Conservation (phyloP, 2,888 invertebrate species). For the Pammene aurita region DNA sequence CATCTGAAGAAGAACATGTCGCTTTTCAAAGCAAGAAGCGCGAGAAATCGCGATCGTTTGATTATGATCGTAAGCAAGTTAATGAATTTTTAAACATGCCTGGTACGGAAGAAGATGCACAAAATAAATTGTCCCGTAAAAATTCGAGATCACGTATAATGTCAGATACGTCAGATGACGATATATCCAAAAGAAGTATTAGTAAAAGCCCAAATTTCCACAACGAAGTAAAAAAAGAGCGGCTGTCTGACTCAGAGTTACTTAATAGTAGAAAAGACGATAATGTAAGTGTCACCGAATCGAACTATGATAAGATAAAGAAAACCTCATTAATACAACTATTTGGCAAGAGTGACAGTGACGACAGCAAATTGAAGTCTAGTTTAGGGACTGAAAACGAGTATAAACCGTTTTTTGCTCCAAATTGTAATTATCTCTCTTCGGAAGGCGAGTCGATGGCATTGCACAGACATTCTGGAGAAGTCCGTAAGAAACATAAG, state of each 20-base stretch:
- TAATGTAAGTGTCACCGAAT: slow-evolving; percentile 53
- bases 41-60: slow-evolving; percentile 75
- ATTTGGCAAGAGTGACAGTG: slow-evolving; percentile 78
- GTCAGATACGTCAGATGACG: slow-evolving; percentile 91
- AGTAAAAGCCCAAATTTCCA: slow-evolving; percentile 68
- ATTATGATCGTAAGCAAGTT: slow-evolving; percentile 73
- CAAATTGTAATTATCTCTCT: slow-evolving; percentile 70
- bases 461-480: slow-evolving; percentile 71
- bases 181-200: slow-evolving; percentile 80
- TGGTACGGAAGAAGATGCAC: slow-evolving; percentile 77
- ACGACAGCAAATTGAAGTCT: slow-evolving; percentile 72
- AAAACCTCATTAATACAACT: slow-evolving; percentile 71
- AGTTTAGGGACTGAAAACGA: slow-evolving; percentile 66
- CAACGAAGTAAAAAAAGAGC: slow-evolving; percentile 82
- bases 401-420: slow-evolving; percentile 62
- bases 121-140: slow-evolving; percentile 85
- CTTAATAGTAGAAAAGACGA: slow-evolving; percentile 57
- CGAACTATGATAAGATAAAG: slow-evolving; percentile 62
- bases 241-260: slow-evolving; percentile 77
- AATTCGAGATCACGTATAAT: slow-evolving; percentile 88
- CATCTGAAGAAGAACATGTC: slow-evolving; percentile 80
- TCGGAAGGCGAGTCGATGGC: slow-evolving; percentile 76
- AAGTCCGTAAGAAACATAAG: slow-evolving; percentile 90
- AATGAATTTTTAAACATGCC: slow-evolving; percentile 78
- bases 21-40: slow-evolving; percentile 73